Conservation (phyloP, 2,888 invertebrate species). For the Steinernema carpocapsae region DNA sequence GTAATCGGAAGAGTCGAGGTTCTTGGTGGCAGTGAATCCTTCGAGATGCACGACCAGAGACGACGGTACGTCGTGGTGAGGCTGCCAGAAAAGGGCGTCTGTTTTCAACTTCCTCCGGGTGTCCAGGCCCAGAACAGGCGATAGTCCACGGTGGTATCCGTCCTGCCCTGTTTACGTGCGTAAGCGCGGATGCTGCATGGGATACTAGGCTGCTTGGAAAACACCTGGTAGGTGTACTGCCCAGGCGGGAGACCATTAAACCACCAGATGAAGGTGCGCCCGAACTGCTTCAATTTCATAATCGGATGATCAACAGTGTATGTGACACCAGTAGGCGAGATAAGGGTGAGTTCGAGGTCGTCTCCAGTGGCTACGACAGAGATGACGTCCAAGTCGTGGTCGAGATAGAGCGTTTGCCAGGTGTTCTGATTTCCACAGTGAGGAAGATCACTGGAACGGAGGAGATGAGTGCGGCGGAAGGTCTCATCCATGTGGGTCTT, state of each 20-base stretch:
- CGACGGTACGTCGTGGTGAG: constrained; percentile 13
- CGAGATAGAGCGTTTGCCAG: constrained; percentile 47
- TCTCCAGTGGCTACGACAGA: constrained; percentile 51
- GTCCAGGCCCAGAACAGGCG: constrained; percentile 37
- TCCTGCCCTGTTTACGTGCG: no score
- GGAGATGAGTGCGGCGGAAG: constrained; percentile 51
- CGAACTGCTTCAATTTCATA: neutral
- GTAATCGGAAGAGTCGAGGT: constrained; percentile 43
- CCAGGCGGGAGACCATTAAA: constrained; percentile 46
- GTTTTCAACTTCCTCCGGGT: neutral
- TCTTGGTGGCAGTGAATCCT: neutral
- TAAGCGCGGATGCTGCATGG: constrained; percentile 52
- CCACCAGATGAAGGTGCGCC: constrained; percentile 15
- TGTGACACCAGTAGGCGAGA: constrained; percentile 8
- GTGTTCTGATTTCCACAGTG: constrained; percentile 46
- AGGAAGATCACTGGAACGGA: constrained; percentile 51
- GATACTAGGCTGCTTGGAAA: constrained; percentile 35
- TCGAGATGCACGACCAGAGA: constrained; percentile 21
- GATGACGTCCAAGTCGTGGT: constrained; percentile 43
- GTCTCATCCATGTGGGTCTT: constrained; percentile 48
- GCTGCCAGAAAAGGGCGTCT: constrained; percentile 36
- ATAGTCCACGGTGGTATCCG: constrained; percentile 21
- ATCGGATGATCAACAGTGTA: neutral
- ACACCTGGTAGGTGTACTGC: constrained; percentile 50
- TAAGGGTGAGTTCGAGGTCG: constrained; percentile 22